These are phyloP conservation scores for Hyposoter didymator DNA, from an alignment of 2,888 invertebrate genomes.

Conservation along the genomic window DNA sequence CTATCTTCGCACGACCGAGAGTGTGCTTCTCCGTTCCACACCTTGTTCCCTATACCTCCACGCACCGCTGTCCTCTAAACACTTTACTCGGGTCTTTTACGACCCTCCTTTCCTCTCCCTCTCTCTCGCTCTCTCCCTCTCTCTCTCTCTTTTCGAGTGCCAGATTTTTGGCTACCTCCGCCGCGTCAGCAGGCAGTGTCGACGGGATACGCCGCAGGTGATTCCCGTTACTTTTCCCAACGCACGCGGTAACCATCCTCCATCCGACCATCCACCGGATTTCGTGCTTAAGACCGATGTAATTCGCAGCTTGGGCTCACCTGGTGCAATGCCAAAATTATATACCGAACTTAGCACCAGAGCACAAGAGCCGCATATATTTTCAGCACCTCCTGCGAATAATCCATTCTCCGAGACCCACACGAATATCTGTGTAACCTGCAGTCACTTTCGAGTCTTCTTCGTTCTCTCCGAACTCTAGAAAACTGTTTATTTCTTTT, in stretches of 20 bases:
- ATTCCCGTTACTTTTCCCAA: slow-evolving; percentile 57
- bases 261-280: slow-evolving; percentile 12
- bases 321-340: slow-evolving; percentile 40
- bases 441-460: slow-evolving; percentile 17
- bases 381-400: slow-evolving; percentile 51
- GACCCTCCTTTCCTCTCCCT: slow-evolving; percentile 35
- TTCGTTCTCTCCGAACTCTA: slow-evolving; percentile 9
- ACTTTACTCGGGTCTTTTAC: slow-evolving; percentile 60
- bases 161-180: slow-evolving; percentile 56
- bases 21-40: slow-evolving; percentile 38
- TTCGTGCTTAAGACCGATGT: slow-evolving; percentile 39
- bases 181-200: slow-evolving; percentile 17
- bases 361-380: slow-evolving; percentile 15
- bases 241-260: slow-evolving; percentile 10
- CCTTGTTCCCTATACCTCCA: slow-evolving; percentile 33
- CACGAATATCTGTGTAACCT: not conserved
- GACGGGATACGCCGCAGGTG: slow-evolving; percentile 37
- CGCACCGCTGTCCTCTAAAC: slow-evolving; percentile 48
- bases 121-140: not conserved
- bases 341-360: slow-evolving; percentile 24
- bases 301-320: slow-evolving; percentile 55
- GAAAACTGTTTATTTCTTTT: not conserved
- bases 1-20: slow-evolving; percentile 48
- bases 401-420: slow-evolving; percentile 30
- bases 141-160: slow-evolving; percentile 37